Base-by-base conservation (phyloP, 2,797 vertebrate genomes). In the Danio tinwini region DNA sequence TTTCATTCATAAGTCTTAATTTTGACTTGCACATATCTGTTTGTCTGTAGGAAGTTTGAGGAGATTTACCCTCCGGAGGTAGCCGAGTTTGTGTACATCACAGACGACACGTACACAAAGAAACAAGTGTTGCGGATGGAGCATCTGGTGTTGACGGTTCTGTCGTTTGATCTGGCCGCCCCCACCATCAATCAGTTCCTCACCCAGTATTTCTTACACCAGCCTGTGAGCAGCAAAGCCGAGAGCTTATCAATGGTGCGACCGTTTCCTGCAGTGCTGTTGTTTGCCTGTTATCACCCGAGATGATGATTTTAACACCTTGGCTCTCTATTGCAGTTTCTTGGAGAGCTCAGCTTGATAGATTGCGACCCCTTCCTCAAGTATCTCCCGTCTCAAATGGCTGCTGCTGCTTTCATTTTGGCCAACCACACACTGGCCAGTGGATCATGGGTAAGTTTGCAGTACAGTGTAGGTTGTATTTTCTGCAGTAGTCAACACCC, bases 51-150 rank as follows among this genome's bases (percentile, higher is more conserved):
- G 65, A 99, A 99, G 87, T 99, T 99, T 90, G 98, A 99, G 84
- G 98, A 99, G 88, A 99, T 99, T 89, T 99, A 99, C 86, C 98
- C 98, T 61, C 98, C 98, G 5, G 97, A 99, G 92, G 98, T 99
- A 85, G 94, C 96, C 0, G 98, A 99, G 86, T 99, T 99, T 83
- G 98, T 99, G 61, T 99, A 99, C 92, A 99, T 99, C 91, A 99
- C 98, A 61, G 98, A 99, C 0, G 98, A 99, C 88, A 99, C 98
- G 52, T 99, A 99, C 81, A 97, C 96, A 4, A 99, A 98, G 93
- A 98, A 99, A 84, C 98, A 99, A 87, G 98, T 99, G 89, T 91
- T 99, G 42, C 94, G 95, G 88, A 99, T 99, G 98, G 98, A 99
- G 90, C 97, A 99, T 85, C 92, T 99, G 85, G 96, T 99, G 84